phyloP scores from a whole-genome alignment of 2,888 invertebrate genomes.

The Eumerus sabulonum region DNA sequence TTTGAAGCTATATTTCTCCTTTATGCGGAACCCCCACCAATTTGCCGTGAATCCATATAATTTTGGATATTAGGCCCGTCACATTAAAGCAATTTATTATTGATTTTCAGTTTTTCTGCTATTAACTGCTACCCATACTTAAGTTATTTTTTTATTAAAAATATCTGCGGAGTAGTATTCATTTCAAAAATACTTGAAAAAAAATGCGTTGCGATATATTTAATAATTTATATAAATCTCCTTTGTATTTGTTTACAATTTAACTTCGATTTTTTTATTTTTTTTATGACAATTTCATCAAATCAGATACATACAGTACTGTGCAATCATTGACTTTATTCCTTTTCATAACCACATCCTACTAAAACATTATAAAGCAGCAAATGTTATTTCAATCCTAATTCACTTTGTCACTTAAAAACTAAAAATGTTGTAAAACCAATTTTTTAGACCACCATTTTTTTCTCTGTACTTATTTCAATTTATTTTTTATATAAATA shows the following conservation, averaged over 20 bases:
- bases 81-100: no score
- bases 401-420: constrained; percentile 56
- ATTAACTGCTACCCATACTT: no score
- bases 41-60: no score
- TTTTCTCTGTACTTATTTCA: constrained; percentile 71
- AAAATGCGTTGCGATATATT: no score
- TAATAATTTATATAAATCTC: no score
- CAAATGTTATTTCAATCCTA: constrained; percentile 56
- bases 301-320: constrained; percentile 38
- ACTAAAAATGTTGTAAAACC: constrained; percentile 32
- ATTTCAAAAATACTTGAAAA: no score
- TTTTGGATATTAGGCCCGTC: no score
- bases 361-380: constrained; percentile 60
- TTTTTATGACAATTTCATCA: constrained; percentile 25
- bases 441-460: constrained; percentile 63
- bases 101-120: no score
- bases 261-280: constrained; percentile 1
- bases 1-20: no score
- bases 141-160: no score
- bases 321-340: constrained; percentile 37
- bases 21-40: no score
- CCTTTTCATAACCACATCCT: constrained; percentile 60
- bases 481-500: constrained; percentile 59
- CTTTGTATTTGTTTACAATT: not conserved
- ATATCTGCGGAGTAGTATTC: no score